phyloP scores from a whole-genome alignment of 1,140 invertebrate genomes.

The Drosophila lowei region DNA sequence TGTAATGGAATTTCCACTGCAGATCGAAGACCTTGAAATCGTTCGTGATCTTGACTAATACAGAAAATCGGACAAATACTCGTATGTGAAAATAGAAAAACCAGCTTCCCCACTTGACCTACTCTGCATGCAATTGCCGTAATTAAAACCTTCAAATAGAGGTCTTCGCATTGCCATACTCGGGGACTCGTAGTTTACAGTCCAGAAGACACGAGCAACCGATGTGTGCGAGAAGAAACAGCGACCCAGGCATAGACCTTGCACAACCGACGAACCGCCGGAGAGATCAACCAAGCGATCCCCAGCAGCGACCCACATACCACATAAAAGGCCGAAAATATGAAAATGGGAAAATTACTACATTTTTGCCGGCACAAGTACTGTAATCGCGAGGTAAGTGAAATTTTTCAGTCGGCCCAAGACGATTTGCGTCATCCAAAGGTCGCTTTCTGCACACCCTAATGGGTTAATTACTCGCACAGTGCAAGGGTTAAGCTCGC shows the following conservation, averaged over 20 bases:
- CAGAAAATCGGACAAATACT: conserved; percentile 20
- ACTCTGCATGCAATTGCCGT: conserved; percentile 61
- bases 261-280: conserved; percentile 59
- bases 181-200: conserved; percentile 58
- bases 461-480: conserved; percentile 58
- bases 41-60: conserved; percentile 47
- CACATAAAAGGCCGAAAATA: conserved; percentile 62
- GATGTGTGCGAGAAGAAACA: conserved; percentile 5
- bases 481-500: conserved; percentile 15
- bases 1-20: not conserved
- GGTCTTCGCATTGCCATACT: conserved; percentile 31
- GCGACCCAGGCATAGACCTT: conserved; percentile 58
- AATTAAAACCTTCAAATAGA: conserved; percentile 71
- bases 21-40: conserved; percentile 19
- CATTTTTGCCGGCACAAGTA: conserved; percentile 52
- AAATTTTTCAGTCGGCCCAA: conserved; percentile 47
- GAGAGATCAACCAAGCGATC: conserved; percentile 65
- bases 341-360: conserved; percentile 67
- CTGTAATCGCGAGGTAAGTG: conserved; percentile 58
- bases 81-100: conserved; percentile 17
- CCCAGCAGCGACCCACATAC: conserved; percentile 56
- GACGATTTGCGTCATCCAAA: conserved; percentile 34
- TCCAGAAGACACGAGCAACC: conserved; percentile 72
- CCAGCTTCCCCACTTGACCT: conserved; percentile 62
- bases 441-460: conserved; percentile 77